phyloP scores from a whole-genome alignment of 2,113 vertebrate species.

The Acanthisitta chloris region DNA sequence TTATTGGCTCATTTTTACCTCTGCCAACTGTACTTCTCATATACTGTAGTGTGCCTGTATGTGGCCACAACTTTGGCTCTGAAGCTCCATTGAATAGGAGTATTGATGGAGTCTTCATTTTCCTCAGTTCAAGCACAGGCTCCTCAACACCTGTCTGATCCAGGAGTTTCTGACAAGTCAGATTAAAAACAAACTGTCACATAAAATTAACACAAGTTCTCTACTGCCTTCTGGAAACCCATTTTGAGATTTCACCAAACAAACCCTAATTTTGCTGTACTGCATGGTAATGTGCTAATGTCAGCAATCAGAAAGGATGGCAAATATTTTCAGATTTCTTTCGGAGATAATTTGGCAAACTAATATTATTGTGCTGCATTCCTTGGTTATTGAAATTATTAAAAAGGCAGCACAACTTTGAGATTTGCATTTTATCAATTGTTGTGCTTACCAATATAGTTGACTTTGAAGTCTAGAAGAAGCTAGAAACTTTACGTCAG shows the following conservation, averaged over 20 bases:
- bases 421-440: not conserved
- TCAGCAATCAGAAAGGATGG: not conserved
- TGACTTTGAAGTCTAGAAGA: not conserved
- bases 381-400: not conserved
- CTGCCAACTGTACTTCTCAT: not conserved
- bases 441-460: not conserved
- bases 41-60: not conserved
- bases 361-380: not conserved
- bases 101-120: not conserved
- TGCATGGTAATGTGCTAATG: not conserved
- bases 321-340: not conserved
- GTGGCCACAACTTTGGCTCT: not conserved
- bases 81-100: not conserved
- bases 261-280: not conserved
- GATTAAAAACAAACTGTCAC: not conserved
- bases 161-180: not conserved
- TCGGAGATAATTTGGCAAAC: not conserved
- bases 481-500: not conserved
- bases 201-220: not conserved
- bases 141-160: not conserved
- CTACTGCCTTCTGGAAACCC: not conserved
- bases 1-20: not conserved
- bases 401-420: not conserved
- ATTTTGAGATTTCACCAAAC: not conserved
- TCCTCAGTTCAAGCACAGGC: not conserved